Evolutionary conservation across 2,797 vertebrate species (phyloP), one percentile per base, ranked within the genome.

Genomic region (Anabas testudineus): DNA sequence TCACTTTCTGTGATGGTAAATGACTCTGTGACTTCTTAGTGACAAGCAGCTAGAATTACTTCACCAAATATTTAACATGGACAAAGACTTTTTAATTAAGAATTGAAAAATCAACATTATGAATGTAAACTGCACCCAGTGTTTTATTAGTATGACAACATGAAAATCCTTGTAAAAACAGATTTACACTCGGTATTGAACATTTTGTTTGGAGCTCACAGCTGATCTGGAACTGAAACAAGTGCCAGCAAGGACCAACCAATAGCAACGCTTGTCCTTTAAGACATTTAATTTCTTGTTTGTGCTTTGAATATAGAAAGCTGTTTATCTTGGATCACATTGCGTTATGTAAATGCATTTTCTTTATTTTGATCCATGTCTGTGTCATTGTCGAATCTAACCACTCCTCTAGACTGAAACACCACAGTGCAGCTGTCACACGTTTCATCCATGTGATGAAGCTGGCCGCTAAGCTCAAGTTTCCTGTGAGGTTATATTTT

Each of bases 401-500:
- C 36, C 8, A 57, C 48, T 34, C 55, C 13, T 46, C 8, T 67
- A 42, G 49, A 36, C 52, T 41, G 2, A 46, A 61, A 76, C 41
- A 28, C 48, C 51, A 5, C 14, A 37, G n/a, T 60, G 45, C 47
- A 36, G 47, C 52, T 2, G 47, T 57, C 63, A 37, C 2, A 56
- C 2, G 37, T 71, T 75, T 56, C 12, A 57, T 48, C 41, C 48
- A 42, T 55, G 41, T 73, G 70, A 66, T 79, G 63, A 65, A 80
- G 71, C 14, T 70, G 74, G 32, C 66, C 48, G n/a, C 69, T 49
- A 36, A 41, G 52, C 63, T 85, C 74, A 67, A 39, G 59, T 81
- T 87, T 82, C 71, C 82, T 59, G 42, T 52, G 4, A 67, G 30
- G 59, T 71, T 84, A 83, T 83, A 78, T 74, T 79, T 78, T 41